Evolutionary conservation across 2,797 vertebrate genomes (phyloP).

Genomic region (Anas bernieri): DNA sequence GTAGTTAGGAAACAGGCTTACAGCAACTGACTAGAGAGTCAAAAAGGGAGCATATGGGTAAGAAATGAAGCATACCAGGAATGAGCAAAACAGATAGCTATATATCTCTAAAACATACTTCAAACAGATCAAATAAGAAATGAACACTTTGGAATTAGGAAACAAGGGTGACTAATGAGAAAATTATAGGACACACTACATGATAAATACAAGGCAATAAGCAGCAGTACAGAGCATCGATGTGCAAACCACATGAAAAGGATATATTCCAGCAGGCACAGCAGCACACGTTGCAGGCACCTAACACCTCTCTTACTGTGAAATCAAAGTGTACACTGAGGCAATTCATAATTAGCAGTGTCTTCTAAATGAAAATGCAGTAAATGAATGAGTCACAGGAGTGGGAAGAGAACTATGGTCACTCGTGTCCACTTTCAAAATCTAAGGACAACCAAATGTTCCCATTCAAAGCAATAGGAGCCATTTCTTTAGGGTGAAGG

Average conservation of each 20-base stretch:
- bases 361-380: neutral
- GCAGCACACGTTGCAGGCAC: neutral
- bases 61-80: neutral
- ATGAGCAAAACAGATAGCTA: neutral
- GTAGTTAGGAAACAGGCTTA: neutral
- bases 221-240: neutral
- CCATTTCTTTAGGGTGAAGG: neutral
- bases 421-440: neutral
- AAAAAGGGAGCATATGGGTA: neutral
- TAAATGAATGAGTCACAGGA: neutral
- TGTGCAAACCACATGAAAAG: neutral
- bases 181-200: neutral
- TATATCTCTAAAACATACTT: neutral
- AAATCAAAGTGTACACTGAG: neutral
- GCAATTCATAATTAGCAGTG: neutral
- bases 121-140: neutral
- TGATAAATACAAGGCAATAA: neutral
- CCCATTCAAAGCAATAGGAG: neutral
- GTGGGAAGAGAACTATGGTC: neutral
- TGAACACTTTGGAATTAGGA: neutral
- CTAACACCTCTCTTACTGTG: neutral
- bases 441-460: neutral
- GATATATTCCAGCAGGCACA: neutral
- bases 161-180: neutral
- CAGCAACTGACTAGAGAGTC: neutral